These are phyloP conservation scores for Porites australiensis DNA, from an alignment of 64 coral and sea anemone species.

Conservation along the genomic window DNA sequence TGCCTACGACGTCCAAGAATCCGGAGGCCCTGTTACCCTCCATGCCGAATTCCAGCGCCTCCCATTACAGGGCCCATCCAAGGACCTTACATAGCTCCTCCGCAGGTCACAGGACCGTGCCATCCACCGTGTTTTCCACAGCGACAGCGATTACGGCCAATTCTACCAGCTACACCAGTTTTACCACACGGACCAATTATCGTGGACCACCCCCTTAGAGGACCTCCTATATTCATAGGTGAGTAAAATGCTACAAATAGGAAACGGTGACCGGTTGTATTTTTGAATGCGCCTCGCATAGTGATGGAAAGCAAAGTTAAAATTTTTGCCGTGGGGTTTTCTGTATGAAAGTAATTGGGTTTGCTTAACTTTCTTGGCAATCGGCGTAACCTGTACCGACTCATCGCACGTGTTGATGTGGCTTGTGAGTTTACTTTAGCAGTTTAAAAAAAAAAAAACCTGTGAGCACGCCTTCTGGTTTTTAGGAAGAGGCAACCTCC, in stretches of 20 bases:
- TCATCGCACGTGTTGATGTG: too few relatives aligned
- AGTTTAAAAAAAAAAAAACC: too few relatives aligned
- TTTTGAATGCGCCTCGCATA: too few relatives aligned
- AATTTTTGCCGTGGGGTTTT: too few relatives aligned
- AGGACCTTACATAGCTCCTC: slow-evolving; percentile 1
- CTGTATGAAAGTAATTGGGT: too few relatives aligned
- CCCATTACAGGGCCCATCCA: slow-evolving; percentile 4
- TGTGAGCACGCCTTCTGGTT: too few relatives aligned
- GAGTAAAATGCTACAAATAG: not conserved
- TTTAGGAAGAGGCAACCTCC: too few relatives aligned
- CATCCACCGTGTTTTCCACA: slow-evolving; percentile 36
- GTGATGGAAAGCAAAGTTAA: too few relatives aligned
- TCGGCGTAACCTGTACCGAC: too few relatives aligned
- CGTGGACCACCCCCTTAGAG: slow-evolving; percentile 26
- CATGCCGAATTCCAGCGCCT: slow-evolving; percentile 26
- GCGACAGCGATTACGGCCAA: not conserved
- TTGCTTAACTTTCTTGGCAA: too few relatives aligned
- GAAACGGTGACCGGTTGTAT: too few relatives aligned
- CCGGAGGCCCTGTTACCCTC: not conserved
- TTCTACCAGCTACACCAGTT: not conserved
- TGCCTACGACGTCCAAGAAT: slow-evolving; percentile 15
- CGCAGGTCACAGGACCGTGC: slow-evolving; percentile 18
- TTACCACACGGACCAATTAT: not conserved
- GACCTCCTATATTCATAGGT: slow-evolving; percentile 49
- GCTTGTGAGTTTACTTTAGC: too few relatives aligned